Evolutionary conservation across 2,797 vertebrate species (phyloP).

Genomic region (Luscinia luscinia): DNA sequence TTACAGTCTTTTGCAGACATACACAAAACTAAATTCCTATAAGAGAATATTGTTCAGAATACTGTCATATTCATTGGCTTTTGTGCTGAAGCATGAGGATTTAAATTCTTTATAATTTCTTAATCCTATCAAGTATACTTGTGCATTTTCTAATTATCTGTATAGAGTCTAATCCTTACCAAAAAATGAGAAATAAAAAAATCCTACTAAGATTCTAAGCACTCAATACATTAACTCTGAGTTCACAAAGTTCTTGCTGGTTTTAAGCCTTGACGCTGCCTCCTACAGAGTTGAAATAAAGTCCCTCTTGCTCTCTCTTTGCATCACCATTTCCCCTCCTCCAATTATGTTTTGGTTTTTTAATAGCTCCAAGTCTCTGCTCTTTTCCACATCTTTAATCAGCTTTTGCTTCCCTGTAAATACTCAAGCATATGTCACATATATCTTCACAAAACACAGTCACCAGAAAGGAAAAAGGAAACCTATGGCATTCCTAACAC

Average conservation of each 20-base stretch:
- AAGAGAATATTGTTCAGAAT: not conserved
- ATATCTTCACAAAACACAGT: not conserved
- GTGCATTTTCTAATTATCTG: not conserved
- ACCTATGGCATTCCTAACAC: not conserved
- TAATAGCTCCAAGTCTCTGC: not conserved
- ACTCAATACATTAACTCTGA: not conserved
- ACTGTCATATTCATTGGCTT: not conserved
- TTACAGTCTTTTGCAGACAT: not conserved
- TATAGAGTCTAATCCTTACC: not conserved
- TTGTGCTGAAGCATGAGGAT: not conserved
- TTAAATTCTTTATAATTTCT: not conserved
- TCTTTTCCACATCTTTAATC: not conserved
- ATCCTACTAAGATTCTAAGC: not conserved
- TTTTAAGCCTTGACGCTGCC: not conserved
- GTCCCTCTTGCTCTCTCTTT: not conserved
- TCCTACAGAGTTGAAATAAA: not conserved
- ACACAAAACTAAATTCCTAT: not conserved
- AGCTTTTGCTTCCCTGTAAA: not conserved
- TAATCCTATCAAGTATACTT: conserved; percentile 8
- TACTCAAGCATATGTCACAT: fast-evolving
- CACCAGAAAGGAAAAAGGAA: not conserved
- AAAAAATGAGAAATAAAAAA: not conserved
- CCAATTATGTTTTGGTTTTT: not conserved
- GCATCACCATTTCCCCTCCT: not conserved
- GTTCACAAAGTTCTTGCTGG: not conserved